Percentiles rank a stretch among this genome's conserved stretches.
These are phyloP conservation scores for Cecropterus lyciades DNA, from an alignment of 1,140 invertebrate genomes.

Conservation along the genomic window DNA sequence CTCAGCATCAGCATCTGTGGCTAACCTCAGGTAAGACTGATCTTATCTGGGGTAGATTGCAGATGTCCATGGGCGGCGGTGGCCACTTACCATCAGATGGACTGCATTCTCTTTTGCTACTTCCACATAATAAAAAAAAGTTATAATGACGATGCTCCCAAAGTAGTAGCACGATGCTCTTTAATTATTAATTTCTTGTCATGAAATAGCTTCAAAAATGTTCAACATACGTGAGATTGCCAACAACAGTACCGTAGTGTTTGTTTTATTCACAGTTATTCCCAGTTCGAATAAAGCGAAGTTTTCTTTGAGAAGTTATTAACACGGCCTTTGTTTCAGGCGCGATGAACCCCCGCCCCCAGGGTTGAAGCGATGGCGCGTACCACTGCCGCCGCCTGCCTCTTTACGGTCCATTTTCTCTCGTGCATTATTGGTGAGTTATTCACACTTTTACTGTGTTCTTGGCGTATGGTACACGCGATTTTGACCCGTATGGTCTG, in stretches of 20 bases:
- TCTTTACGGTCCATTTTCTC: conserved; percentile 77
- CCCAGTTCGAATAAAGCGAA: conserved; percentile 32
- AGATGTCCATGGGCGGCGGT: too few relatives aligned
- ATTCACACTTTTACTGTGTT: conserved; percentile 36
- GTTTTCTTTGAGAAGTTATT: conserved; percentile 67
- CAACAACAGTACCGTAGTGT: conserved; percentile 18
- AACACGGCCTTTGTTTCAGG: conserved; percentile 72
- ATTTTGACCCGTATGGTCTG: conserved; percentile 37
- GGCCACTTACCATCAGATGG: too few relatives aligned
- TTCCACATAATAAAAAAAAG: too few relatives aligned
- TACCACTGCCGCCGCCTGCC: conserved; percentile 57
- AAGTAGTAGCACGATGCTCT: too few relatives aligned
- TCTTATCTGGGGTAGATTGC: too few relatives aligned
- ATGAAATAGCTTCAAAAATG: too few relatives aligned
- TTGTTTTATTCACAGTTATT: conserved; percentile 38
- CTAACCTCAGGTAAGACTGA: too few relatives aligned
- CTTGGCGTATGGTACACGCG: conserved; percentile 30
- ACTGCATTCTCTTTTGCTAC: too few relatives aligned
- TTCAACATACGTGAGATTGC: neutral
- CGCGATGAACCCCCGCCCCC: conserved; percentile 58
- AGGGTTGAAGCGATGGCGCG: conserved; percentile 65
- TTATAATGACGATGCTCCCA: too few relatives aligned
- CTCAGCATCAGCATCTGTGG: too few relatives aligned
- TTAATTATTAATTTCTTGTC: too few relatives aligned
- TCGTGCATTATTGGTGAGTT: conserved; percentile 76